A percentile compares a stretch with the other conserved stretches of the same genome.
Conservation (phyloP, 1,140 invertebrate genomes). For the Microplitis demolitor region DNA sequence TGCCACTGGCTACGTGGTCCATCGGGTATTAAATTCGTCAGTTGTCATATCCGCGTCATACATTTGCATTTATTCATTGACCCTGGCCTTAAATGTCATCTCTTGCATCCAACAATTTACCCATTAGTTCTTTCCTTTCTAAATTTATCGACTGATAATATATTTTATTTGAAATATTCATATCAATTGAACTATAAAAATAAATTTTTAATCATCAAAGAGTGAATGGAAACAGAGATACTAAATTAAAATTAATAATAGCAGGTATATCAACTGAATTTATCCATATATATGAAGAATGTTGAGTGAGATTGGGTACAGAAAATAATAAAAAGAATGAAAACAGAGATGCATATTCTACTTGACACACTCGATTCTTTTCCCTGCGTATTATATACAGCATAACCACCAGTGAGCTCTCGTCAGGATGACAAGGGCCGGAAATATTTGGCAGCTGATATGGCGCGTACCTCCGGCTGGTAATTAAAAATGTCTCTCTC, state of each 20-base stretch:
- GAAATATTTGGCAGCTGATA: slow-evolving; percentile 55
- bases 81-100: not conserved
- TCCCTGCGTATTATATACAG: not conserved
- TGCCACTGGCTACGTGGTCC: not conserved
- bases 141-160: too few relatives aligned
- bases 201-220: too few relatives aligned
- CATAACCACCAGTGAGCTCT: not conserved
- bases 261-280: too few relatives aligned
- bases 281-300: too few relatives aligned
- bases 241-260: too few relatives aligned
- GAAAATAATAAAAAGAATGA: not conserved
- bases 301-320: too few relatives aligned
- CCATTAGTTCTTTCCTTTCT: too few relatives aligned
- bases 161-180: too few relatives aligned
- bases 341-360: slow-evolving; percentile 14
- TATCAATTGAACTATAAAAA: too few relatives aligned
- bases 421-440: slow-evolving; percentile 40
- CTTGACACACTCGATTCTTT: slow-evolving; percentile 6
- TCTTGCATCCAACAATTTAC: too few relatives aligned
- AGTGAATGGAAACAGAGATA: too few relatives aligned
- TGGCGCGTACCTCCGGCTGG: slow-evolving; percentile 44
- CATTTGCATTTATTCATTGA: slow-evolving; percentile 1
- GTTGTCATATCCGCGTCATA: not conserved
- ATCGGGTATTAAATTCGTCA: not conserved
- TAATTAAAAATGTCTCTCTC: slow-evolving; percentile 55